Conservation (phyloP, 1,140 invertebrate species). For the Macrobrachium rosenbergii region DNA sequence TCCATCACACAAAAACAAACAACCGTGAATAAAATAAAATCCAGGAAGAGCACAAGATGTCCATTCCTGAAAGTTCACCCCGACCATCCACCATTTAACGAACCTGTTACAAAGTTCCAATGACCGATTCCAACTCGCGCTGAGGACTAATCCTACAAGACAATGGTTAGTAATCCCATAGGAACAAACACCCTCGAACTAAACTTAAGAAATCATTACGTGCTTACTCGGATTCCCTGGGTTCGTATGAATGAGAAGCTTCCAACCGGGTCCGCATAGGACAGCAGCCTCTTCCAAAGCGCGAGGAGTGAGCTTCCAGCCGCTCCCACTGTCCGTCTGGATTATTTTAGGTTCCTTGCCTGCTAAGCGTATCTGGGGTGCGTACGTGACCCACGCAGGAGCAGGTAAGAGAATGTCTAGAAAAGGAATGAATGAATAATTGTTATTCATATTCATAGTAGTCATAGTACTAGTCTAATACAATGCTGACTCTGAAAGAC, state of each 20-base stretch:
- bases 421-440: not conserved
- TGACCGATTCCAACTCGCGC: no score
- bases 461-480: no score
- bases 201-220: not conserved
- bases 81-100: no score
- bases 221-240: conserved; percentile 44
- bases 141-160: no score
- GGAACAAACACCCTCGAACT: not conserved
- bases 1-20: no score
- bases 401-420: conserved; percentile 56
- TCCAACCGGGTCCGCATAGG: not conserved
- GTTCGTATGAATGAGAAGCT: conserved; percentile 37
- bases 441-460: no score
- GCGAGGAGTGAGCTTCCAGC: conserved; percentile 54
- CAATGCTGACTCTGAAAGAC: not conserved
- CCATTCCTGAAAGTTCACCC: no score
- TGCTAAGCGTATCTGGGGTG: conserved; percentile 52
- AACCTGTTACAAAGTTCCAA: no score
- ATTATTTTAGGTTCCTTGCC: conserved; percentile 40
- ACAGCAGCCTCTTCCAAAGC: conserved; percentile 5
- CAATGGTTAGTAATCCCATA: no score
- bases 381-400: conserved; percentile 59
- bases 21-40: no score
- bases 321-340: conserved; percentile 18
- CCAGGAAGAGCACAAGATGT: no score